Evolutionary conservation across 2,888 invertebrate genomes (phyloP).

Genomic region (Diarsia dahlii): DNA sequence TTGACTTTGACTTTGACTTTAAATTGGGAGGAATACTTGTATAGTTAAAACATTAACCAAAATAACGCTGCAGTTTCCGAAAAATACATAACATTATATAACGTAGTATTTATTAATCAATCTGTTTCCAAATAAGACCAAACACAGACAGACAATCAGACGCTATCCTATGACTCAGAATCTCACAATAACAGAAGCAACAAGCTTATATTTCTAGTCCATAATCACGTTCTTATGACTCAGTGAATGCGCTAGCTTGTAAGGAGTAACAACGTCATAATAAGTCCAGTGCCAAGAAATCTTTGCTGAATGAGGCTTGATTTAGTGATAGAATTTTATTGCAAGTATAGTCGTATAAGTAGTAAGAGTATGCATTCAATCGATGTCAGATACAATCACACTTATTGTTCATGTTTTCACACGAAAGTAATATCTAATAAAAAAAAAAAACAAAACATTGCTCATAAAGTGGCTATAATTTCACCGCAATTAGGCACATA

Average conservation of each 20-base stretch:
- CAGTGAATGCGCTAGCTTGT: conserved; percentile 20
- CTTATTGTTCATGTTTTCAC: background rate
- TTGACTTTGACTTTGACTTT: too few relatives aligned
- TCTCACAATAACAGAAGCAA: conserved; percentile 25
- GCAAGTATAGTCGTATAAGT: background rate
- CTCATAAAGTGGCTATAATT: too few relatives aligned
- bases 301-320: conserved; percentile 31
- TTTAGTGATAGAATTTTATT: background rate
- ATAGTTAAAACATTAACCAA: too few relatives aligned
- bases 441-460: too few relatives aligned
- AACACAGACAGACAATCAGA: conserved; percentile 8
- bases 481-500: too few relatives aligned
- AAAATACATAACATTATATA: too few relatives aligned
- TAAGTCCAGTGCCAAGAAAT: conserved; percentile 36
- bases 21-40: too few relatives aligned
- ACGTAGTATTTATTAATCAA: too few relatives aligned
- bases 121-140: background rate
- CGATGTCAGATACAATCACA: background rate
- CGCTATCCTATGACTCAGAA: conserved; percentile 13
- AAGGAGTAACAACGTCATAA: conserved; percentile 15
- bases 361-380: background rate
- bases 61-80: too few relatives aligned
- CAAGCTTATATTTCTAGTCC: conserved; percentile 5
- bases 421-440: too few relatives aligned
- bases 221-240: conserved; percentile 30